Evolutionary conservation across 2,888 invertebrate species (phyloP).

Genomic region (Philhelius pedissequus): DNA sequence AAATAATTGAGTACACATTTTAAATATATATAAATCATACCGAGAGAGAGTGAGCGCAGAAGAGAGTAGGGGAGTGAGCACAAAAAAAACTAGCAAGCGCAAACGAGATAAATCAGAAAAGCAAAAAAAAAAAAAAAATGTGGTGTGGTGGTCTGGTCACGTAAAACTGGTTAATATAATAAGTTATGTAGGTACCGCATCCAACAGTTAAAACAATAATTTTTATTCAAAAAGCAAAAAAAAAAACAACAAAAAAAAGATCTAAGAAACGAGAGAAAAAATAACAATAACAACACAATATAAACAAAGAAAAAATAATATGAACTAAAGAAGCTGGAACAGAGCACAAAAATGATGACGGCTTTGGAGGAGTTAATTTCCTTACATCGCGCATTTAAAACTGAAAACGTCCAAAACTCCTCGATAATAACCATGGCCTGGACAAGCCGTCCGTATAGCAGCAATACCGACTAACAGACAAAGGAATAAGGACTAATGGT

Average conservation of each 20-base stretch:
- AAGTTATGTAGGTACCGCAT: too few species aligned
- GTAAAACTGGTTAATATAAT: constrained; percentile 66
- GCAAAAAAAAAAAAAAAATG: neutral
- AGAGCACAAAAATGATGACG: constrained; percentile 21
- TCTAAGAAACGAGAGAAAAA: neutral
- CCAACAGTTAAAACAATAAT: constrained; percentile 37
- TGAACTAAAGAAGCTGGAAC: constrained; percentile 47
- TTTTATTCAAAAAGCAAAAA: constrained; percentile 30
- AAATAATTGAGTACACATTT: constrained; percentile 59
- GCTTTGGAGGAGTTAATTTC: constrained; percentile 65
- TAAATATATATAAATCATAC: neutral
- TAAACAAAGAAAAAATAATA: neutral
- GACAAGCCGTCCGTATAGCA: neutral
- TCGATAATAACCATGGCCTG: constrained; percentile 18
- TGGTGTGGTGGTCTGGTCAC: constrained; percentile 53
- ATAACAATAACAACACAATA: constrained; percentile 1
- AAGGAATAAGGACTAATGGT: constrained; percentile 62
- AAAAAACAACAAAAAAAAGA: neutral
- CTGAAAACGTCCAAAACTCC: neutral
- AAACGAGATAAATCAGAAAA: constrained; percentile 48
- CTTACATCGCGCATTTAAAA: constrained; percentile 54
- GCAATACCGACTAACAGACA: constrained; percentile 11
- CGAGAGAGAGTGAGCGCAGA: neutral
- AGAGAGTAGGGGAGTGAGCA: constrained; percentile 18
- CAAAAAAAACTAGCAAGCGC: constrained; percentile 22